Evolutionary conservation across 2,797 vertebrate genomes (phyloP).

Genomic region (Enoplosus armatus): DNA sequence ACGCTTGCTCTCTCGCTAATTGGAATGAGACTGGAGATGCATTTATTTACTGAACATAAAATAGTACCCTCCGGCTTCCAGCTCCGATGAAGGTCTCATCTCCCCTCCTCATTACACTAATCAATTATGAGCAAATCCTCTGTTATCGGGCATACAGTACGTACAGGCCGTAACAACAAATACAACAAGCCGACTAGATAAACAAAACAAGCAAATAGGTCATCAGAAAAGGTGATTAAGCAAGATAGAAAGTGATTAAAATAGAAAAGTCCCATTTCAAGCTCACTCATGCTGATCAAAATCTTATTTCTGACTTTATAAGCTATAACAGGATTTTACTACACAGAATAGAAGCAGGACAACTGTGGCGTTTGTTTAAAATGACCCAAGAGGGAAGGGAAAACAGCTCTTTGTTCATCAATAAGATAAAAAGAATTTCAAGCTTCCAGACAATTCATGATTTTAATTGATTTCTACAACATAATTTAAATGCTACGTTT

Average conservation of each 20-base stretch:
- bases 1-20: conserved; percentile 76
- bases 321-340: background rate
- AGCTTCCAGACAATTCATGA: too few relatives aligned
- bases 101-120: conserved; percentile 52
- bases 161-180: conserved; percentile 8
- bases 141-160: background rate
- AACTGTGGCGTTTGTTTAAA: conserved; percentile 11
- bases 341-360: background rate
- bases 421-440: too few relatives aligned
- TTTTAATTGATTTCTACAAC: too few relatives aligned
- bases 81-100: conserved; percentile 53
- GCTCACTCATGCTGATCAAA: conserved; percentile 1
- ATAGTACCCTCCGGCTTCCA: conserved; percentile 36
- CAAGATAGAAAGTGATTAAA: conserved; percentile 5
- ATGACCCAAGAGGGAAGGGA: too few relatives aligned
- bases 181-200: conserved; percentile 7
- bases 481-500: too few relatives aligned
- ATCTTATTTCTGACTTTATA: background rate
- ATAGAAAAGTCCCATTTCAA: conserved; percentile 13
- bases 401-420: too few relatives aligned
- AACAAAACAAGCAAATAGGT: conserved; percentile 33
- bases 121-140: conserved; percentile 62
- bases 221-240: conserved; percentile 26
- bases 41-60: conserved; percentile 70
- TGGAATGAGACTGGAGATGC: conserved; percentile 69